phyloP scores from a whole-genome alignment of 2,113 vertebrate species.

The Misgurnus mizolepis region DNA sequence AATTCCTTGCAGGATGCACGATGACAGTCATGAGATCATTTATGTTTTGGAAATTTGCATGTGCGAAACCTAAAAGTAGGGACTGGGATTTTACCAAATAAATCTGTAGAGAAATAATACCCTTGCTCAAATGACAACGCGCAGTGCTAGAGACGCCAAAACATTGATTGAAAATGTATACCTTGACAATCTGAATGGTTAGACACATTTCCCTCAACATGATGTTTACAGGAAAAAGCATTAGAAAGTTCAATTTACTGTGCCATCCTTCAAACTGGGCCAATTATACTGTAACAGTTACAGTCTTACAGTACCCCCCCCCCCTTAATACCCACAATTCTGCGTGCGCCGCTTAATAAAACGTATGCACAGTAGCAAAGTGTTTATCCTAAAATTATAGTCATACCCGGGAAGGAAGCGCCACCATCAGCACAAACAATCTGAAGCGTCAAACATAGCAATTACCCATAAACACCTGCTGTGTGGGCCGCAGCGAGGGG shows the following conservation, averaged over 20 bases:
- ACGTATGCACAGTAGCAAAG: constrained; percentile 26
- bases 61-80: too few relatives aligned
- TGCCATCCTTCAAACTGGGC: neutral
- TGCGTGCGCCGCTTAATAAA: constrained; percentile 6
- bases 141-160: too few relatives aligned
- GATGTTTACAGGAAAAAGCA: too few relatives aligned
- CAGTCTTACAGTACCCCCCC: too few relatives aligned
- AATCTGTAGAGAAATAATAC: neutral
- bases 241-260: neutral
- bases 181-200: too few relatives aligned
- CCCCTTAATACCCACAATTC: neutral
- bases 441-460: constrained; percentile 26
- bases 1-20: neutral
- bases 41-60: too few relatives aligned
- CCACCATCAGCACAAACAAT: constrained; percentile 45
- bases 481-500: constrained; percentile 10
- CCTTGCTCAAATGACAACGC: too few relatives aligned
- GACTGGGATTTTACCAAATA: too few relatives aligned
- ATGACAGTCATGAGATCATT: too few relatives aligned
- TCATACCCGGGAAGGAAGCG: constrained; percentile 32
- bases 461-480: constrained; percentile 46
- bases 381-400: constrained; percentile 50
- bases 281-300: neutral
- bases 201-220: too few relatives aligned
- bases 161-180: too few relatives aligned